phyloP scores from a whole-genome alignment of 2,888 invertebrate species.

The Liopterus haemorrhoidalis region DNA sequence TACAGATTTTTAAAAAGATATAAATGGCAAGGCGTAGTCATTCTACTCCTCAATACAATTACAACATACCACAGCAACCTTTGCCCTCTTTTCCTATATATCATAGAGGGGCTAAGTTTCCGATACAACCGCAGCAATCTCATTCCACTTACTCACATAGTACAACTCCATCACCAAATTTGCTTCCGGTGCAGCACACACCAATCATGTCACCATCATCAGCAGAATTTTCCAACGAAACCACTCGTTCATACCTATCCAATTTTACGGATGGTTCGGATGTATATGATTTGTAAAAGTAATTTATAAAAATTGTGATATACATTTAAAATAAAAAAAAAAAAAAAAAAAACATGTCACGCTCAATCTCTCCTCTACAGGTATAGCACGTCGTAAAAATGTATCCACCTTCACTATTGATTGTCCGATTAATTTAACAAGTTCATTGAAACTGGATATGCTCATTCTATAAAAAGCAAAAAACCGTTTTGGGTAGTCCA shows the following conservation, averaged over 20 bases:
- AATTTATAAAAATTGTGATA: too few relatives aligned
- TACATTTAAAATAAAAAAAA: too few relatives aligned
- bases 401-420: too few relatives aligned
- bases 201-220: conserved; percentile 4
- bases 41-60: conserved; percentile 9
- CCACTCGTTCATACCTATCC: conserved; percentile 10
- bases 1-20: conserved; percentile 24
- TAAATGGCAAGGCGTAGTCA: conserved; percentile 16
- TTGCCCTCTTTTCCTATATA: conserved; percentile 12
- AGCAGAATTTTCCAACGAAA: conserved; percentile 14
- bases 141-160: not conserved
- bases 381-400: too few relatives aligned
- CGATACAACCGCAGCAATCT: not conserved
- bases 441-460: too few relatives aligned
- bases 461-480: too few relatives aligned
- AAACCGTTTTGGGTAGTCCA: conserved; percentile 15
- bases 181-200: not conserved
- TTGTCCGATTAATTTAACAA: too few relatives aligned
- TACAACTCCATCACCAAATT: conserved; percentile 1
- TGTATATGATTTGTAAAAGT: conserved; percentile 19
- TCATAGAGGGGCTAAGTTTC: not conserved
- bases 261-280: conserved; percentile 19
- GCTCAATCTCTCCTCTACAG: too few relatives aligned
- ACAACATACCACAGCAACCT: conserved; percentile 16
- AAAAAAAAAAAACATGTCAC: too few relatives aligned